Evolutionary conservation across 1,140 invertebrate species (phyloP).

Genomic region (Apis florea): DNA sequence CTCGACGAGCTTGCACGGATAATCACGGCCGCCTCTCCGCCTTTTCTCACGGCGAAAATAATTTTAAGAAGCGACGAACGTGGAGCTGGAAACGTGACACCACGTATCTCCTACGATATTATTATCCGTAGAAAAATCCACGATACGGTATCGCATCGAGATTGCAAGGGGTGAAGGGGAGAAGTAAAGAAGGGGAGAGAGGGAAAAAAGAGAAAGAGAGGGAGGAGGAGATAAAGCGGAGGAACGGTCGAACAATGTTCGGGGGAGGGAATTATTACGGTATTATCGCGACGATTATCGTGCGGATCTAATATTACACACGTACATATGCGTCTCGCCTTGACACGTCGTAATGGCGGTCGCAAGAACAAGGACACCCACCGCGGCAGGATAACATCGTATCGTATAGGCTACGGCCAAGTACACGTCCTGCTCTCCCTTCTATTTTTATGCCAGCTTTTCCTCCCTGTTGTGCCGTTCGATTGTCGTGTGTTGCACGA

Average conservation of each 20-base stretch:
- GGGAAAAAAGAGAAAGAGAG: neutral
- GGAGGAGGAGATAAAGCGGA: neutral
- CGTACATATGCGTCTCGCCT: slow-evolving; percentile 63
- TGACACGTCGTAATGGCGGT: slow-evolving; percentile 65
- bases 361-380: slow-evolving; percentile 64
- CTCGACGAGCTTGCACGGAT: neutral
- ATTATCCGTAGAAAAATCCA: no score
- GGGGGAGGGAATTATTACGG: slow-evolving; percentile 38
- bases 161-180: neutral
- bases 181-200: neutral
- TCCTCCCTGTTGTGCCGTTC: slow-evolving; percentile 43
- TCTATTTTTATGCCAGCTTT: slow-evolving; percentile 60
- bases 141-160: no score
- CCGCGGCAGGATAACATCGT: slow-evolving; percentile 65
- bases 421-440: slow-evolving; percentile 52
- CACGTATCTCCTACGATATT: neutral
- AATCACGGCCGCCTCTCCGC: neutral
- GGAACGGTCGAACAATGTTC: neutral
- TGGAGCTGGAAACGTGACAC: neutral
- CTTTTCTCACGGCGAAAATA: neutral
- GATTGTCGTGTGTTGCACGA: slow-evolving; percentile 44
- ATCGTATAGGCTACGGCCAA: slow-evolving; percentile 63
- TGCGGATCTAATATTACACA: slow-evolving; percentile 53
- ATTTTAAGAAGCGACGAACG: no score
- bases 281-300: slow-evolving; percentile 47